Evolutionary conservation across 2,888 invertebrate species (phyloP), one percentile per base, ranked within the genome.

Genomic region (Trichogramma evanescens): DNA sequence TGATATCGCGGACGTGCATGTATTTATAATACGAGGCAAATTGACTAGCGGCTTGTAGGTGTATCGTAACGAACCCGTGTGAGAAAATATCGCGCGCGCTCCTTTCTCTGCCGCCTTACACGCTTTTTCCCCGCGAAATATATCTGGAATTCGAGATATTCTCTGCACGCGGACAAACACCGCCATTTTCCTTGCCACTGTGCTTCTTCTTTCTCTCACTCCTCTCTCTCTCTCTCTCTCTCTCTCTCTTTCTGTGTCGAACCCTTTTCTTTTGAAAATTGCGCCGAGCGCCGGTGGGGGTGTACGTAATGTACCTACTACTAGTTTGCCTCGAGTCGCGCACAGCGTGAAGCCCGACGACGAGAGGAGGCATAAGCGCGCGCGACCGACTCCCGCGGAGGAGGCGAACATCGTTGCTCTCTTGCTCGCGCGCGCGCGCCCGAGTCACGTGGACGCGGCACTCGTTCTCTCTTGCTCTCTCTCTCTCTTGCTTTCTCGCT

Each of bases 391-490:
- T 61, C 50, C 49, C 10, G 40, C 46, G 58, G 55, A 54, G 44
- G 51, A 38, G 48, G 26, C 26, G 26, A 26, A 26, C 26, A 26
- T 26, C 26, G 2, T 26, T 26, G 26, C 26, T 26, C 26, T 26
- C 26, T 26, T 26, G 26, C 26, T 26, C 26, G 26, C 26, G 26
- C 26, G 13, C 42, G 56, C 62, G 65, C 67, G 65, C 26, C 26
- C 26, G 2, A 26, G 26, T 69, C 68, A 69, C 70, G 69, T 70
- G 69, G 66, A 68, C 60, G 48, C 43, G 9, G 52, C 62, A 52
- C 63, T 61, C 62, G 63, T 63, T 56, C 56, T 56, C 42, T 57
- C 51, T 4, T 13, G 10, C 54, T 48, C 48, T 40, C 50, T 50
- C 50, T 38, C 6, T 39, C 54, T 46, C 46, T 42, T 40, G n/a